Evolutionary conservation across 1,140 invertebrate species (phyloP), one percentile per base, ranked within the genome.

Genomic region (Solen grandis): DNA sequence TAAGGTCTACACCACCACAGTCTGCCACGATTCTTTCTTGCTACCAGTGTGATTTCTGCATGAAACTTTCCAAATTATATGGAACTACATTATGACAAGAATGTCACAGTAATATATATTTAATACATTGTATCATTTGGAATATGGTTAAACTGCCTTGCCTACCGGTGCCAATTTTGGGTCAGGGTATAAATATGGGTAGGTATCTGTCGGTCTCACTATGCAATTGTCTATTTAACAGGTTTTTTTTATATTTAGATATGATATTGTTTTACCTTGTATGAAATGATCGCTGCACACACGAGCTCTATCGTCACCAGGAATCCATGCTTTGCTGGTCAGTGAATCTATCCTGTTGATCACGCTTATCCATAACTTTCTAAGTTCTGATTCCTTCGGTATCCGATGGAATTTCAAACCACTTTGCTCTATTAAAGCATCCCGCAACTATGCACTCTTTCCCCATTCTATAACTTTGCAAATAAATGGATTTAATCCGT

Each of bases 401-500:
- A 59, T 19, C 25, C 57, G n/a, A 59, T 59, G 57, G 25, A 59
- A 59, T 27, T 59, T 59, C 22, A 59, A 27, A 8, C 57, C 57
- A 13, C 10, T 8, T 27, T 59, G 57, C 57, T 59, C 57, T 59
- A 25, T 59, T 59, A 59, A 8, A 14, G 29, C 57, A 59, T 59
- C 57, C 57, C n/a, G 29, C 57, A 59, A 59, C 57, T 22, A 59
- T 59, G 29, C 57, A 59, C 29, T 59, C 57, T 25, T 59, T 59
- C 25, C 57, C 57, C 57, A 59, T 59, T 22, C 19, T 59, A 25
- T n/a, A n/a, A n/a, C n/a, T n/a, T n/a, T n/a, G n/a, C n/a, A n/a
- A n/a, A n/a, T n/a, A n/a, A n/a, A n/a, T n/a, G n/a, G n/a, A n/a
- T n/a, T n/a, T n/a, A n/a, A n/a, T n/a, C n/a, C n/a, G n/a, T n/a